Evolutionary conservation across 2,797 vertebrate genomes (phyloP).

Genomic region (Enteromius radiatus): DNA sequence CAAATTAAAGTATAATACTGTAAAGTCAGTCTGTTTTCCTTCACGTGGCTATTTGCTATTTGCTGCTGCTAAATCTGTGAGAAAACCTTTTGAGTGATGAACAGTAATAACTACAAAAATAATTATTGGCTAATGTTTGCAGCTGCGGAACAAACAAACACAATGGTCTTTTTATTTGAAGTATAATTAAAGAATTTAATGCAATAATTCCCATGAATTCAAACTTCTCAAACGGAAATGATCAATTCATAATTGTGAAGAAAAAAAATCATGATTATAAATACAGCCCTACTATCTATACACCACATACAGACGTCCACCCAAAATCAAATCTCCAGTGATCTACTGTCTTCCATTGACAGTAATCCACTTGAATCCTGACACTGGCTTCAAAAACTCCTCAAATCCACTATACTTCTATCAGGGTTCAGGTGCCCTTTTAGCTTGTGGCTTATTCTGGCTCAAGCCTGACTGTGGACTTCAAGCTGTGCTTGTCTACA

Average conservation of each 20-base stretch:
- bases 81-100: too few species aligned
- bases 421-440: conserved; percentile 35
- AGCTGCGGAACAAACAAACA: too few species aligned
- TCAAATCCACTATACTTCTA: conserved; percentile 39
- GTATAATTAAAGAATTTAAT: too few species aligned
- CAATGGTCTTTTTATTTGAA: too few species aligned
- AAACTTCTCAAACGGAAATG: background rate
- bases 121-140: too few species aligned
- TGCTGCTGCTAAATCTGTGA: too few species aligned
- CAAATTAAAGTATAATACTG: background rate
- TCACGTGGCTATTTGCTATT: background rate
- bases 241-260: too few species aligned
- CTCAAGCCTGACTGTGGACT: conserved; percentile 14
- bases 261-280: too few species aligned
- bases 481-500: conserved; percentile 24
- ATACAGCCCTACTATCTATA: too few species aligned
- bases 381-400: conserved; percentile 7
- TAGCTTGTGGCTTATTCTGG: conserved; percentile 24
- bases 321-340: conserved; percentile 8
- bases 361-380: conserved; percentile 17
- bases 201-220: too few species aligned
- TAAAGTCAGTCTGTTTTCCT: background rate
- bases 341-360: conserved; percentile 4
- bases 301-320: background rate
- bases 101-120: too few species aligned